phyloP scores from a whole-genome alignment of 2,888 invertebrate genomes.

The Phengaris arion region DNA sequence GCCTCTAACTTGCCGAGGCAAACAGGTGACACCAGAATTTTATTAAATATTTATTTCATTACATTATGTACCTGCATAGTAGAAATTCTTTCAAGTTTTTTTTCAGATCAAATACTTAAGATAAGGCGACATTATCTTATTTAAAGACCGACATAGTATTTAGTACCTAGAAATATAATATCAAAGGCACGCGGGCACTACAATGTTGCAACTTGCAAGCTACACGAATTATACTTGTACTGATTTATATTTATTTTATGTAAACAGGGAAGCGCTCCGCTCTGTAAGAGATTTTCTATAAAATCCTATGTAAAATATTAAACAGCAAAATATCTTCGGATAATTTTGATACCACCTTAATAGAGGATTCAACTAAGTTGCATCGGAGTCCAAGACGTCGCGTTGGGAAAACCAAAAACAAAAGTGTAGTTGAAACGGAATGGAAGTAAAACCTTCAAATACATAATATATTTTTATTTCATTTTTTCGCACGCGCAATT shows the following conservation, averaged over 20 bases:
- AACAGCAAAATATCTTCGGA: too few relatives aligned
- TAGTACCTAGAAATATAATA: conserved; percentile 19
- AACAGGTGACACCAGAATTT: not conserved
- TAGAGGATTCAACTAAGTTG: too few relatives aligned
- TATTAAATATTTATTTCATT: not conserved
- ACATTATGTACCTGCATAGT: not conserved
- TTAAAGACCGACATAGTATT: not conserved
- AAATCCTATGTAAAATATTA: too few relatives aligned
- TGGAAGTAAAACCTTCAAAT: too few relatives aligned
- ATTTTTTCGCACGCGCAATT: too few relatives aligned
- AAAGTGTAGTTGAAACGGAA: too few relatives aligned
- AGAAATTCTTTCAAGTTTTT: conserved; percentile 9
- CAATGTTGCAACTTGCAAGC: conserved; percentile 16
- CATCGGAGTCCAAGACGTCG: too few relatives aligned
- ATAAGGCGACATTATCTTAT: conserved; percentile 4
- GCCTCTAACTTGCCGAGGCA: not conserved
- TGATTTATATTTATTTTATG: not conserved
- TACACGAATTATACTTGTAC: conserved; percentile 10
- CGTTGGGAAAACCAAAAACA: too few relatives aligned
- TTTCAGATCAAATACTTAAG: conserved; percentile 6
- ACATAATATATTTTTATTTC: too few relatives aligned
- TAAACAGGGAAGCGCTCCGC: not conserved
- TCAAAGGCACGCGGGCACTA: not conserved
- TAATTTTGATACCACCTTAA: too few relatives aligned
- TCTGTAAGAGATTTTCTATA: too few relatives aligned